A percentile compares a stretch with the other conserved stretches of the same genome.
These are phyloP conservation scores for Beroe forskalii DNA, from an alignment of 37 sponge, comb jelly and placozoan genomes.

Conservation along the genomic window DNA sequence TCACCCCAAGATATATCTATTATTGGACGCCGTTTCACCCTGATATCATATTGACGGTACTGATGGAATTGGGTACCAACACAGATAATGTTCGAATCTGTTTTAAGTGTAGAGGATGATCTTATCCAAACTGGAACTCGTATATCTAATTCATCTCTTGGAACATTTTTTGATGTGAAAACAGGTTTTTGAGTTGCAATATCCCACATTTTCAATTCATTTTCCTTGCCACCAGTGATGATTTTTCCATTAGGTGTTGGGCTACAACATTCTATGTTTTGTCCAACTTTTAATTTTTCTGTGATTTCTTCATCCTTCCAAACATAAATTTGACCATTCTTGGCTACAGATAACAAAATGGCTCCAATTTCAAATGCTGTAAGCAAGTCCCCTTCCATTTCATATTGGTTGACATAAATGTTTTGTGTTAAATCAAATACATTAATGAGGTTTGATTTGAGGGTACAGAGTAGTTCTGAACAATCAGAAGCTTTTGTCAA, in stretches of 20 bases:
- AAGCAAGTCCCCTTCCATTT: conserved; percentile 21
- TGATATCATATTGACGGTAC: background rate
- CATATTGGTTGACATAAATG: conserved; percentile 54
- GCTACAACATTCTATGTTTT: conserved; percentile 14
- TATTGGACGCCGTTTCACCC: conserved; percentile 27
- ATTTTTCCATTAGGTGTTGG: background rate
- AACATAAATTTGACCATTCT: conserved; percentile 10
- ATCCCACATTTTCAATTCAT: conserved; percentile 61
- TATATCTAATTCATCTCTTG: conserved; percentile 13
- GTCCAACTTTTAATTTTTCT: conserved; percentile 35
- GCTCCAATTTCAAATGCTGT: conserved; percentile 54
- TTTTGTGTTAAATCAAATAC: conserved; percentile 27
- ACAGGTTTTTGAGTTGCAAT: conserved; percentile 52
- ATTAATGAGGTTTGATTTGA: conserved; percentile 10
- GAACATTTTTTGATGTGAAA: conserved; percentile 43
- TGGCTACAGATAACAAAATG: background rate
- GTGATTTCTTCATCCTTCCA: conserved; percentile 48
- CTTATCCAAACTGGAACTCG: conserved; percentile 49
- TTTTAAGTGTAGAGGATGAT: background rate
- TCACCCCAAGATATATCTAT: conserved; percentile 12
- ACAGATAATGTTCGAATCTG: background rate
- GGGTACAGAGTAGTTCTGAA: conserved; percentile 15
- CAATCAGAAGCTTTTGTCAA: background rate
- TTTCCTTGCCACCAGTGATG: conserved; percentile 28
- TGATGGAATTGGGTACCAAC: conserved; percentile 59